Evolutionary conservation across 2,797 vertebrate species (phyloP), one percentile per base, ranked within the genome.

Genomic region (Gambusia yucatana): DNA sequence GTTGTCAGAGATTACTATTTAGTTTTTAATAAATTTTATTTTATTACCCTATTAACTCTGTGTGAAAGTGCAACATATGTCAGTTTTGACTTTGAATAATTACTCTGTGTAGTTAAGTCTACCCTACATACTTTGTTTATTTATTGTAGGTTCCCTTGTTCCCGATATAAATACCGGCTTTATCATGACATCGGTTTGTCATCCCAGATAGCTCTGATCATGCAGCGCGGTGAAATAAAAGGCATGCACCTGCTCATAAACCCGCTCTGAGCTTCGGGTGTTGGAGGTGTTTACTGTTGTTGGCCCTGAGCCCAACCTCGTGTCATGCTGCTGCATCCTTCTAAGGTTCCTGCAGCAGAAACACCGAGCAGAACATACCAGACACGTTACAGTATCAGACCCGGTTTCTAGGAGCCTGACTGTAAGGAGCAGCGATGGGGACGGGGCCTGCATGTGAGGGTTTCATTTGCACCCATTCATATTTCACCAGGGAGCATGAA

Each of bases 271-370:
- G 72, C 55, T 57, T 25, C 71, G 61, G 1, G 2, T 52, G 47
- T 81, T 39, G 28, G 73, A 87, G 78, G 90, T 84, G 84, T 88
- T 90, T 81, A 90, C 73, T 67, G 75, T 48, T 52, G 36, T 13
- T 0, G 72, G 75, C 75, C 72, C 5, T 2, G 33, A 65, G 84
- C 86, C 87, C 81, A 82, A 77, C 43, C 55, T 77, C 73, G 4
- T 72, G 82, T 82, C 85, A 89, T 86, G 87, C 80, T 84, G 73
- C 33, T 74, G 55, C 44, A 71, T 87, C 82, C 85, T 86, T 86
- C 89, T 85, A 73, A 73, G 80, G 77, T 88, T 82, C 80, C 74
- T 70, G 82, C 52, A 79, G 46, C 74, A 4, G 8, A 82, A 85
- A 74, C 28, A 75, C 71, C 79, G 44, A 88, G 87, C 72, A 72